phyloP scores from a whole-genome alignment of 2,888 invertebrate species.

The Tetramorium bicarinatum region DNA sequence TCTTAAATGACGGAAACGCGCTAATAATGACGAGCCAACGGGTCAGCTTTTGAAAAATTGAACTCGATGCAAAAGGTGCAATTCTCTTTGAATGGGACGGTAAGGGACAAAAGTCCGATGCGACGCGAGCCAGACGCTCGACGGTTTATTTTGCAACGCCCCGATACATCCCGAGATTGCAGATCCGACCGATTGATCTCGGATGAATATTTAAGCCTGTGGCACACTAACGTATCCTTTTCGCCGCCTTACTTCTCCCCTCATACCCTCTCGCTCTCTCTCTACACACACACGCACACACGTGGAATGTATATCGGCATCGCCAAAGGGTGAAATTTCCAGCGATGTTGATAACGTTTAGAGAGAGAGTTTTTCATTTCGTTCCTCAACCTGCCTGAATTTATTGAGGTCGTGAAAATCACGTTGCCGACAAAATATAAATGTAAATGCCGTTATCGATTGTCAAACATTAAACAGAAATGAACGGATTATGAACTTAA shows the following conservation, averaged over 20 bases:
- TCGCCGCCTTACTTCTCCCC: constrained; percentile 31
- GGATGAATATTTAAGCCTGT: constrained; percentile 79
- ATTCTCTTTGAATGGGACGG: constrained; percentile 25
- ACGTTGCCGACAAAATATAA: not conserved
- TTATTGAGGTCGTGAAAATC: constrained; percentile 1
- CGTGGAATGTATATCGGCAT: not conserved
- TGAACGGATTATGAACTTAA: not conserved
- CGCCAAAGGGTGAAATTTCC: constrained; percentile 23
- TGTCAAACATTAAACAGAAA: not conserved
- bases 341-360: not conserved
- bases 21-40: not conserved
- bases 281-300: not conserved
- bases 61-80: constrained; percentile 19
- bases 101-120: constrained; percentile 57
- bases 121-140: constrained; percentile 66
- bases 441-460: not conserved
- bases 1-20: not conserved
- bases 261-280: not conserved
- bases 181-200: constrained; percentile 74
- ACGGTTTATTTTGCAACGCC: constrained; percentile 69
- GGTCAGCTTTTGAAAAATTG: not conserved
- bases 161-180: constrained; percentile 71
- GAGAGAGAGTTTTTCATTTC: not conserved
- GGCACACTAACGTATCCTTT: constrained; percentile 36
- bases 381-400: not conserved